phyloP scores from a whole-genome alignment of 2,797 vertebrate species.

The Astyanax mexicanus region DNA sequence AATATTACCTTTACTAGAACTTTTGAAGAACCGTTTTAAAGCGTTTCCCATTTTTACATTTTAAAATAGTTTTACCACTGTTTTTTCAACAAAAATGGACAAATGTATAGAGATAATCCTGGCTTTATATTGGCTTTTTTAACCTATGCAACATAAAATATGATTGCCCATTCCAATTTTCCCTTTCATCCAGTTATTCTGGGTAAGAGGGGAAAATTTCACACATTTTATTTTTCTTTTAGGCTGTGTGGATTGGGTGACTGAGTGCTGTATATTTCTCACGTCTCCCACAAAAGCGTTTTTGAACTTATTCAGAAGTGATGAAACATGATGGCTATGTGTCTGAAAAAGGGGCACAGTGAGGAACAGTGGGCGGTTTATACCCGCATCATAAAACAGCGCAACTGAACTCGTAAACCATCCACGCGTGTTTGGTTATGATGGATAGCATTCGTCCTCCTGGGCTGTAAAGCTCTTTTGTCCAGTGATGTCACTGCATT shows the following conservation, averaged over 20 bases:
- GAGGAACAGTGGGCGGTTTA: constrained; percentile 41
- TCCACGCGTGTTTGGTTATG: constrained; percentile 60
- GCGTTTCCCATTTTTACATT: too few relatives aligned
- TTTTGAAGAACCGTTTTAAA: too few relatives aligned
- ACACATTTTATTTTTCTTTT: too few relatives aligned
- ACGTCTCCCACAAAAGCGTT: not conserved
- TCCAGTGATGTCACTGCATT: constrained; percentile 70
- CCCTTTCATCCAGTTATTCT: too few relatives aligned
- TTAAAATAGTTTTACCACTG: too few relatives aligned
- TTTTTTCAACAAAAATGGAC: too few relatives aligned
- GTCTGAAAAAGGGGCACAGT: constrained; percentile 8
- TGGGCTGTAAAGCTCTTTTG: constrained; percentile 64
- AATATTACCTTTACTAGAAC: too few relatives aligned
- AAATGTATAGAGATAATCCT: too few relatives aligned
- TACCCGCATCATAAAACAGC: constrained; percentile 34
- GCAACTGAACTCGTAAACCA: constrained; percentile 55
- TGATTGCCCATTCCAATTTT: too few relatives aligned
- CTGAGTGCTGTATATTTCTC: constrained; percentile 20
- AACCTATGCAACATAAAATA: too few relatives aligned
- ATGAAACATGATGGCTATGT: not conserved
- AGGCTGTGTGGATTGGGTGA: not conserved
- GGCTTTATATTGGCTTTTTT: too few relatives aligned
- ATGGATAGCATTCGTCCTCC: constrained; percentile 66
- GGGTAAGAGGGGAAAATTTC: too few relatives aligned
- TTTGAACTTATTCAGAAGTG: constrained; percentile 39